Percentiles rank a stretch among this genome's conserved stretches.
These are phyloP conservation scores for Synaphobranchus kaupii DNA, from an alignment of 2,797 vertebrate genomes.

Conservation along the genomic window DNA sequence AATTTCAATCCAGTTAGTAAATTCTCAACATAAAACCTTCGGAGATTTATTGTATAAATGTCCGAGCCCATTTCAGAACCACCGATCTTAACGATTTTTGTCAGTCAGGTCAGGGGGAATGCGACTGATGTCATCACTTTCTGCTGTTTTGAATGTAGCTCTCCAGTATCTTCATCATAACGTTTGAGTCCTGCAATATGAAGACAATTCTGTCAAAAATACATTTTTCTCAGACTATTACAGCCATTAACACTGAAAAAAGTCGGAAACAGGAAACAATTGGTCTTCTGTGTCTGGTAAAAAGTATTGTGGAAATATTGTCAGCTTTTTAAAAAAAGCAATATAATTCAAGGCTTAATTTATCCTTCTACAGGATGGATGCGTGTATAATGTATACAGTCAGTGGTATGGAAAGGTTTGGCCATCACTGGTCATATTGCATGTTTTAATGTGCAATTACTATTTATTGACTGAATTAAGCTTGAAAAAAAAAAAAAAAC, in stretches of 20 bases:
- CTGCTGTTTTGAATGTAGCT: constrained; percentile 66
- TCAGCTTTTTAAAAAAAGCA: not conserved
- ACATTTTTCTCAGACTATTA: not conserved
- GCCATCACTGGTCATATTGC: not conserved
- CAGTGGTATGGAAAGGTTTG: not conserved
- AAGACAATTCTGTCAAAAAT: constrained; percentile 24
- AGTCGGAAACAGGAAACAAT: not conserved
- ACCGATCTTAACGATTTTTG: not conserved
- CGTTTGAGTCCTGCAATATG: constrained; percentile 67
- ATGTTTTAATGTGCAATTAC: not conserved
- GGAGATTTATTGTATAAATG: not conserved
- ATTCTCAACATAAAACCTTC: not conserved
- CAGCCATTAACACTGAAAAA: not conserved
- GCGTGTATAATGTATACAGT: too few species aligned
- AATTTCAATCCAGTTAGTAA: not conserved
- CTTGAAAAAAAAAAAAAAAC: too few species aligned
- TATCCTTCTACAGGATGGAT: too few species aligned
- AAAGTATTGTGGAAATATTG: not conserved
- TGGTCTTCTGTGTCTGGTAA: not conserved
- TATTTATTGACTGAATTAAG: too few species aligned
- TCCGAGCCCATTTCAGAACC: not conserved
- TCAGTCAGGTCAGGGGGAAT: not conserved
- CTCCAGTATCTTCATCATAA: constrained; percentile 74
- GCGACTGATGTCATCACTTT: constrained; percentile 58
- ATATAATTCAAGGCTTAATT: not conserved